Evolutionary conservation across 2,888 invertebrate genomes (phyloP).

Genomic region (Romanomermis culicivorax): DNA sequence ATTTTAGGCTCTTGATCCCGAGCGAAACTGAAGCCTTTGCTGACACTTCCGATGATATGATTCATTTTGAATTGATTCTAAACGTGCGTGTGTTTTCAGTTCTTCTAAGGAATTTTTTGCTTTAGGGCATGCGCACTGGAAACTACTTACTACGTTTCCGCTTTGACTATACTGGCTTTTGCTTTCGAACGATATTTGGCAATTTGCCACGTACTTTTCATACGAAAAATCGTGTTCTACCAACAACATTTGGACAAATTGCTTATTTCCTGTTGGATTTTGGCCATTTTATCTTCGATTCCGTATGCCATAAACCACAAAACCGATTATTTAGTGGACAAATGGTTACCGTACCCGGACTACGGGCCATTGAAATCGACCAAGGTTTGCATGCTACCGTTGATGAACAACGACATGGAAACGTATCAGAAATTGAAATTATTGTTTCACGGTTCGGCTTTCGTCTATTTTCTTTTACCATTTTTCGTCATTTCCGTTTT

Average conservation of each 20-base stretch:
- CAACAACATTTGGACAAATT: constrained; percentile 10
- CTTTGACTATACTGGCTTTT: constrained; percentile 17
- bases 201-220: constrained; percentile 16
- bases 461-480: background rate
- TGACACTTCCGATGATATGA: too few species aligned
- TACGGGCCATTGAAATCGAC: constrained; percentile 14
- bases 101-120: too few species aligned
- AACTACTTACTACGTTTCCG: constrained; percentile 18
- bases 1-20: too few species aligned
- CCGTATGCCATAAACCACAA: constrained; percentile 17
- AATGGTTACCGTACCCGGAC: constrained; percentile 15
- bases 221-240: constrained; percentile 14
- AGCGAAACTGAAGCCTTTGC: too few species aligned
- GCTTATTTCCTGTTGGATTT: constrained; percentile 15
- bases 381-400: constrained; percentile 18
- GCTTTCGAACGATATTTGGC: constrained; percentile 20
- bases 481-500: background rate
- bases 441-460: constrained; percentile 3
- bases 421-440: too few species aligned
- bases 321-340: constrained; percentile 17
- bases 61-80: too few species aligned
- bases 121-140: constrained; percentile 17
- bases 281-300: constrained; percentile 16
- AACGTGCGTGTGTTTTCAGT: too few species aligned
- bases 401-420: constrained; percentile 5